Percentiles rank a stretch among this genome's conserved stretches.
phyloP scores from a whole-genome alignment of 2,113 vertebrate genomes.

The Hiodon alosoides region DNA sequence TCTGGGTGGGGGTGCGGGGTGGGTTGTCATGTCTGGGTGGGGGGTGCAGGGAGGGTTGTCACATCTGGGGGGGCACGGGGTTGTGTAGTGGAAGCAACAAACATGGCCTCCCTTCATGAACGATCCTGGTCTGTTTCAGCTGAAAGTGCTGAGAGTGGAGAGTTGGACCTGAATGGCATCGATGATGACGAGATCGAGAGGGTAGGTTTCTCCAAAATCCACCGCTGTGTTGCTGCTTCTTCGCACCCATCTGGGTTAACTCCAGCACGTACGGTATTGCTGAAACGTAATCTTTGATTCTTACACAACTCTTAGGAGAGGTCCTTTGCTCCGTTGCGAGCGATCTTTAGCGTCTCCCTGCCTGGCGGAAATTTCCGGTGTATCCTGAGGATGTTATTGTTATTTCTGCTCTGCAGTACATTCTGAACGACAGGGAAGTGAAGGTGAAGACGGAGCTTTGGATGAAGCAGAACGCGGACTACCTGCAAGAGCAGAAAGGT shows the following conservation, averaged over 20 bases:
- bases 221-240: background rate
- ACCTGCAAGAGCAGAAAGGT: slow-evolving; percentile 92
- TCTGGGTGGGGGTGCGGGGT: background rate
- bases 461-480: slow-evolving; percentile 92
- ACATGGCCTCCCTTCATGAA: background rate
- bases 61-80: background rate
- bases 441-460: slow-evolving; percentile 88
- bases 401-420: slow-evolving; percentile 67
- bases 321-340: background rate
- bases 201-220: slow-evolving; percentile 54
- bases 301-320: too few relatives aligned
- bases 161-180: slow-evolving; percentile 91
- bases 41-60: background rate
- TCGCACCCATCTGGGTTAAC: too few relatives aligned
- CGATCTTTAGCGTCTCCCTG: background rate
- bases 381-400: background rate
- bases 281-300: background rate
- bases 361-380: background rate
- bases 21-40: background rate
- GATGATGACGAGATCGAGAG: slow-evolving; percentile 91
- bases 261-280: too few relatives aligned
- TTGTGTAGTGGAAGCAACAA: background rate
- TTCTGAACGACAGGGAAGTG: slow-evolving; percentile 83
- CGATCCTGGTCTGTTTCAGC: slow-evolving; percentile 55
- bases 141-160: slow-evolving; percentile 68